Percentiles rank a stretch among this genome's conserved stretches.
phyloP scores from a whole-genome alignment of 2,888 invertebrate species.

The Dolomedes plantarius region DNA sequence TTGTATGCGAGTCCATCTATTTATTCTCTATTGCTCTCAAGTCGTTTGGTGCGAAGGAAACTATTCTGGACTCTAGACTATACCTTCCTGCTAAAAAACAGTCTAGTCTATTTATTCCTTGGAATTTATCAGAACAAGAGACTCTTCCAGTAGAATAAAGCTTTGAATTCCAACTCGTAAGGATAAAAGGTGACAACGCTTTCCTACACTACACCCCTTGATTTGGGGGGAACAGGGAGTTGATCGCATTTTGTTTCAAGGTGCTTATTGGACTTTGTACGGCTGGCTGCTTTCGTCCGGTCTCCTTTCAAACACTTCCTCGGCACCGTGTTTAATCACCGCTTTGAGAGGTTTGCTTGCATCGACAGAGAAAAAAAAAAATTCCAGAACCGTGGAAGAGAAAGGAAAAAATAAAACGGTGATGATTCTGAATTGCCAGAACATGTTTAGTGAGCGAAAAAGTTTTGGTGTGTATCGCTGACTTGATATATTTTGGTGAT shows the following conservation, averaged over 20 bases:
- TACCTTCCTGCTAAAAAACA: too few relatives aligned
- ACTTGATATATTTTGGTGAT: too few relatives aligned
- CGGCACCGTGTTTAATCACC: background rate
- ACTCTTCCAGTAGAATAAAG: background rate
- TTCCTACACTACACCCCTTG: background rate
- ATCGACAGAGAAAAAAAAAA: slow-evolving; percentile 22
- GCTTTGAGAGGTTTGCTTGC: slow-evolving; percentile 31
- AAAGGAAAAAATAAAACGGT: slow-evolving; percentile 24
- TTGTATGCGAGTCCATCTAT: too few relatives aligned
- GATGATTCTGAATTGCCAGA: too few relatives aligned
- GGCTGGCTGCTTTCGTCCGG: background rate
- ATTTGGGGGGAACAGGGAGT: background rate
- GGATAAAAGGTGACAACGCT: background rate
- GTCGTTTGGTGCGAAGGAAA: too few relatives aligned
- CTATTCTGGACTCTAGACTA: too few relatives aligned
- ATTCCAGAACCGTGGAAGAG: too few relatives aligned
- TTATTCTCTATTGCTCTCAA: too few relatives aligned
- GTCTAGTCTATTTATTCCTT: too few relatives aligned
- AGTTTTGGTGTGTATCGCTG: too few relatives aligned
- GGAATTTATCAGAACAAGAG: background rate
- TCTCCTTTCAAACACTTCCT: background rate
- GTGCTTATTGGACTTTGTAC: background rate
- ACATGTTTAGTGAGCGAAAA: too few relatives aligned
- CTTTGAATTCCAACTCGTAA: background rate
- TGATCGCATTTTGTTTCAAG: background rate